Conservation (phyloP, 1,140 invertebrate species). For the Rhizoglyphus robini region DNA sequence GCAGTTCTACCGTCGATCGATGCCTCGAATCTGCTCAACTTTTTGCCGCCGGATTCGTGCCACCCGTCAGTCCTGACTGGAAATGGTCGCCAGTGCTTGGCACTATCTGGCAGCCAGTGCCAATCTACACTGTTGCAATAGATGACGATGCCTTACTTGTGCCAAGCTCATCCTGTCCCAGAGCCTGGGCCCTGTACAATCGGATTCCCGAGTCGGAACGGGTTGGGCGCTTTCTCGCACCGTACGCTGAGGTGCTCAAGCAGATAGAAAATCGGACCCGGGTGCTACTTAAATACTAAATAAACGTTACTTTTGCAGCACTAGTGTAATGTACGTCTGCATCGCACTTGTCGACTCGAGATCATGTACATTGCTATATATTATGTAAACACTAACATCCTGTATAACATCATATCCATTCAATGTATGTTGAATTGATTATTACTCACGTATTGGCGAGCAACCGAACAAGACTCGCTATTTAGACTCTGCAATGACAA, state of each 20-base stretch:
- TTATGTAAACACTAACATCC: too few relatives aligned
- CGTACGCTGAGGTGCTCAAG: neutral
- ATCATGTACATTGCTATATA: too few relatives aligned
- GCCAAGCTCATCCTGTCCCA: neutral
- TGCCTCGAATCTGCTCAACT: slow-evolving; percentile 12
- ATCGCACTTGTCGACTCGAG: too few relatives aligned
- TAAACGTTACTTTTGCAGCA: too few relatives aligned
- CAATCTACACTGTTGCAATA: slow-evolving; percentile 11
- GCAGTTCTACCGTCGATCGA: slow-evolving; percentile 13
- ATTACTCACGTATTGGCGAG: too few relatives aligned
- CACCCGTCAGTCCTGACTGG: slow-evolving; percentile 2
- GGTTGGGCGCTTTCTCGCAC: neutral
- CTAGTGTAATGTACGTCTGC: neutral
- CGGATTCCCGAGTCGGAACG: neutral
- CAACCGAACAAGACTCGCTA: too few relatives aligned
- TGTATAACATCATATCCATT: too few relatives aligned
- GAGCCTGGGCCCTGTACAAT: neutral
- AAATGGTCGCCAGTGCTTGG: neutral
- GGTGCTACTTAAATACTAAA: too few relatives aligned
- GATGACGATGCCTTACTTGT: neutral
- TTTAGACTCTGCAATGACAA: too few relatives aligned
- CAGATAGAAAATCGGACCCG: neutral
- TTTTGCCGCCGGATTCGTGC: slow-evolving; percentile 15
- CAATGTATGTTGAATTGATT: too few relatives aligned
- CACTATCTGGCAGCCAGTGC: slow-evolving; percentile 20